A percentile compares a stretch with the other conserved stretches of the same genome.
Evolutionary conservation across 2,888 invertebrate genomes (phyloP).

Genomic region (Glaucopsyche alexis): DNA sequence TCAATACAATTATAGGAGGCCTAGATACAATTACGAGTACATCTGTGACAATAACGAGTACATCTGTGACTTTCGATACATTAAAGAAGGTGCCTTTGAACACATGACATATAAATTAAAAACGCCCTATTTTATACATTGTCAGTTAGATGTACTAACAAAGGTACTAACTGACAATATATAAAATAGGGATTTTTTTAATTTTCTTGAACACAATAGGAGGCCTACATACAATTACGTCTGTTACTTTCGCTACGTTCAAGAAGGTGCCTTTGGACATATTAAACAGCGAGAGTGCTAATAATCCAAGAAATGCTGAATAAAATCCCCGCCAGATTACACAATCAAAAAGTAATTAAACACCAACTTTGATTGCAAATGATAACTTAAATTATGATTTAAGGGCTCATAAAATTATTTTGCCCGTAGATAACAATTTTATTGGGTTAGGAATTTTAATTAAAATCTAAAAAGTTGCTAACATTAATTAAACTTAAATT

Average conservation of each 20-base stretch:
- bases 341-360: not conserved
- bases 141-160: no score
- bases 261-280: not conserved
- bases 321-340: not conserved
- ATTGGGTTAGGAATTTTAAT: not conserved
- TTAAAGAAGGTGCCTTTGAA: no score
- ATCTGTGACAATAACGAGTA: no score
- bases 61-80: no score
- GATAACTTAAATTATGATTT: conserved; percentile 15
- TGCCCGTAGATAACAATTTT: not conserved
- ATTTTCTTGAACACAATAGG: not conserved
- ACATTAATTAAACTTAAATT: not conserved
- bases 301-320: not conserved
- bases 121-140: no score
- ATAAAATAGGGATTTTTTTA: no score
- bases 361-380: not conserved
- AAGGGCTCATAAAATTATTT: not conserved
- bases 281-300: not conserved
- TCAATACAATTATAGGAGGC: no score
- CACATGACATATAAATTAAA: no score
- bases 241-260: not conserved
- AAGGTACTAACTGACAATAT: no score
- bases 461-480: not conserved
- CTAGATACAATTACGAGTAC: no score
- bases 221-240: not conserved